Percentiles rank a stretch among this genome's conserved stretches.
Evolutionary conservation across 2,888 invertebrate genomes (phyloP).

Genomic region (Cephus pygmeus): DNA sequence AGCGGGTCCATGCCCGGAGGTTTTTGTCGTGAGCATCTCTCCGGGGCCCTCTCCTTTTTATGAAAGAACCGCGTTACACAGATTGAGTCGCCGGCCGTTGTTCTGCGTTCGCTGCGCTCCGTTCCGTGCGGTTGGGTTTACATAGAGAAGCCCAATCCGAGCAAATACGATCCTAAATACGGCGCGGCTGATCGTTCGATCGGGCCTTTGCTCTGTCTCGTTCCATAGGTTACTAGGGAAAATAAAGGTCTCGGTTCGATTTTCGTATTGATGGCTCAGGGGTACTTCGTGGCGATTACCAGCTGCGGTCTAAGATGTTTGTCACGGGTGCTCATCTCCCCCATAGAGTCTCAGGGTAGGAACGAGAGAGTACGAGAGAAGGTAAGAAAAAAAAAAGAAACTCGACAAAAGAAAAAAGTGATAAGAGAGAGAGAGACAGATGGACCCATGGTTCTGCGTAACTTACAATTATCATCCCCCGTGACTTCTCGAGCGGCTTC

Average conservation of each 20-base stretch:
- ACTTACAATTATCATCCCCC: conserved; percentile 55
- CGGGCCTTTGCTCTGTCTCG: neutral
- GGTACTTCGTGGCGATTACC: neutral
- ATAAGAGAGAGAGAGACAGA: neutral
- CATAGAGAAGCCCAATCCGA: conserved; percentile 26
- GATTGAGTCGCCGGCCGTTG: conserved; percentile 26
- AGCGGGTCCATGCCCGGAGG: conserved; percentile 24
- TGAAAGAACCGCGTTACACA: conserved; percentile 30
- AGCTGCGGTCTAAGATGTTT: conserved; percentile 11
- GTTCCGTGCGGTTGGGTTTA: conserved; percentile 35
- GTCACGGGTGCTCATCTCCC: neutral
- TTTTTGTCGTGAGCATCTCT: conserved; percentile 12
- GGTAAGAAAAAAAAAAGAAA: neutral
- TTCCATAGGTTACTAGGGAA: neutral
- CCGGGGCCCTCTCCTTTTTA: conserved; percentile 14
- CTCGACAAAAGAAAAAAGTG: neutral
- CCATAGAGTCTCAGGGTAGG: neutral
- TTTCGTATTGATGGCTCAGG: neutral
- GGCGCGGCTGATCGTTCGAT: neutral
- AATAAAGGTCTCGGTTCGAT: neutral
- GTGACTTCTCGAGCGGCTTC: conserved; percentile 32
- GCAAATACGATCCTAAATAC: conserved; percentile 3
- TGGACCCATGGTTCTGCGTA: conserved; percentile 35
- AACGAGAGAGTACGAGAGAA: neutral
- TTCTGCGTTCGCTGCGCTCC: conserved; percentile 19